Evolutionary conservation across 2,888 invertebrate genomes (phyloP), one percentile per base, ranked within the genome.

Genomic region (Drosophila antonietae): DNA sequence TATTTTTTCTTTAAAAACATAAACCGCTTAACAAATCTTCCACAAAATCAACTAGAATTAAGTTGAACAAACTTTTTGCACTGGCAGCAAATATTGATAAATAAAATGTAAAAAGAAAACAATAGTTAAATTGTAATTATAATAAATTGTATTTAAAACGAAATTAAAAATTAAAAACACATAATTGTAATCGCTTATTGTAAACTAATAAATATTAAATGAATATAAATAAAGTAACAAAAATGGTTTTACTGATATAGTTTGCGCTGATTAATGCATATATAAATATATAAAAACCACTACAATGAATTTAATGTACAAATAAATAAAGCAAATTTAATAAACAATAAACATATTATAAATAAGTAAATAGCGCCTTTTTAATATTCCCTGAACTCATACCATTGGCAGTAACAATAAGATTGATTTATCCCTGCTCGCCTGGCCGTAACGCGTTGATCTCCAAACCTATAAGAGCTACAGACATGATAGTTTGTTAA

Each of bases 111-210:
- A 84, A 91, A 90, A 90, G 89, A 71, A 75, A 59, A 80, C 90
- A 89, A 91, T 91, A 91, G 91, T 85, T 91, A 83, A 91, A 91
- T 91, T 91, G 80, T 90, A 91, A 90, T 91, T 90, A 76, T 82
- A 88, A 83, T 78, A 47, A 84, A 87, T 78, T 89, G 80, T 84
- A 90, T 88, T 83, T 86, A 81, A 82, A 75, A 78, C 53, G 60
- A 78, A 76, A 74, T 33, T 18, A 70, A 75, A 70, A 46, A 46
- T 23, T 20, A 73, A 68, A 75, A 68, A 76, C 68, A 79, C 41
- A 73, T 89, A 80, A 77, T 83, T 82, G 68, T 90, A 90, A 83
- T 90, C 80, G 90, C 87, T 90, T 91, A 86, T 82, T 89, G 82
- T 88, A 90, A 90, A 91, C 90, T 91, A 90, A 90, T 91, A 89